phyloP scores from a whole-genome alignment of 1,140 invertebrate genomes.

The Drosophila miranda region DNA sequence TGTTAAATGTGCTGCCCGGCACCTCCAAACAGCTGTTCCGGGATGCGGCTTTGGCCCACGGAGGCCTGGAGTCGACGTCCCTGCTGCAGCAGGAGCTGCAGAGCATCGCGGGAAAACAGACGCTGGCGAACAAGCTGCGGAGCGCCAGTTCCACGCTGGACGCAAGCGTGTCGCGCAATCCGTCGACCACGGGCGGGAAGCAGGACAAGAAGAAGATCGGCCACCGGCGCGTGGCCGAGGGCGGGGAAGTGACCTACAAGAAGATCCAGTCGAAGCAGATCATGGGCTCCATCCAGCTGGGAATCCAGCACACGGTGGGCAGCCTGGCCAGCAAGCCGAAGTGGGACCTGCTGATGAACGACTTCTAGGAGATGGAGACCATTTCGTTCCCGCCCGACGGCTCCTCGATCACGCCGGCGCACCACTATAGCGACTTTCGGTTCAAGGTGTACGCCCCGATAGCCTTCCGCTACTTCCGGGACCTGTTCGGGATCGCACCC shows the following conservation, averaged over 20 bases:
- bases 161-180: slow-evolving; percentile 66
- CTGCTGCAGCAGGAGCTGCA: slow-evolving; percentile 67
- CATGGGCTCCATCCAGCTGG: slow-evolving; percentile 99
- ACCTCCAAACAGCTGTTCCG: slow-evolving; percentile 66
- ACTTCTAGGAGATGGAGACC: slow-evolving; percentile 99
- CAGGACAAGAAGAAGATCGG: slow-evolving; percentile 90
- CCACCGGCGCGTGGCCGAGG: slow-evolving; percentile 95
- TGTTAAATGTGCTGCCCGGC: slow-evolving; percentile 31
- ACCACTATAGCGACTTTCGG: slow-evolving; percentile 94
- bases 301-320: slow-evolving; percentile 96
- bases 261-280: slow-evolving; percentile 98
- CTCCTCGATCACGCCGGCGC: slow-evolving; percentile 93
- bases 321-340: slow-evolving; percentile 98
- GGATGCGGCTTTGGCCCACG: slow-evolving; percentile 60
- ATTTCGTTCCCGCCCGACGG: slow-evolving; percentile 96
- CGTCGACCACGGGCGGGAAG: slow-evolving; percentile 63
- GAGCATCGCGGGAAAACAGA: slow-evolving; percentile 40
- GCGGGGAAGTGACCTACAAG: slow-evolving; percentile 98
- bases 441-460: slow-evolving; percentile 99
- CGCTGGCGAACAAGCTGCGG: slow-evolving; percentile 38
- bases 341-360: slow-evolving; percentile 98
- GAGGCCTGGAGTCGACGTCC: slow-evolving; percentile 46
- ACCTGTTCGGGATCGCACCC: slow-evolving; percentile 98
- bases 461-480: slow-evolving; percentile 99
- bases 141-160: slow-evolving; percentile 66